Evolutionary conservation across 2,888 invertebrate species (phyloP).

Genomic region (Seladonia tumulorum): DNA sequence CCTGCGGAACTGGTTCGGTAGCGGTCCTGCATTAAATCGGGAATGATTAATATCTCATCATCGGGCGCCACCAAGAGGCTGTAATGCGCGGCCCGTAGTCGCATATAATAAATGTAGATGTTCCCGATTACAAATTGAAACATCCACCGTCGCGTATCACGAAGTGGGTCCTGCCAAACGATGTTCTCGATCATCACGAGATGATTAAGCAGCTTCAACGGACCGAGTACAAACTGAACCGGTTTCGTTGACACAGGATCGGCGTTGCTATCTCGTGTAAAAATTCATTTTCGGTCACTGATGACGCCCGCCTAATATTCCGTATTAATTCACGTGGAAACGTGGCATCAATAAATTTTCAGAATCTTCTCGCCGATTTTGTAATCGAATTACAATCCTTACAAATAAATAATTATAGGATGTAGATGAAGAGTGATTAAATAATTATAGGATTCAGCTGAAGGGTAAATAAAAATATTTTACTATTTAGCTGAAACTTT

Average conservation of each 20-base stretch:
- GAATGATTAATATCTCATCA: slow-evolving; percentile 51
- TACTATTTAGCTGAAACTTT: background rate
- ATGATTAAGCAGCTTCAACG: slow-evolving; percentile 57
- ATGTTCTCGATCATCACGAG: slow-evolving; percentile 30
- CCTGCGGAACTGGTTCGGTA: slow-evolving; percentile 42
- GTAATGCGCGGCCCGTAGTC: slow-evolving; percentile 53
- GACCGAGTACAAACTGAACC: slow-evolving; percentile 55
- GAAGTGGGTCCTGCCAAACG: slow-evolving; percentile 55
- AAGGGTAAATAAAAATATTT: background rate
- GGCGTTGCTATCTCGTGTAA: background rate
- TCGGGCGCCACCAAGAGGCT: slow-evolving; percentile 25
- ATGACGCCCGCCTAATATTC: background rate
- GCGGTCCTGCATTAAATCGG: slow-evolving; percentile 48
- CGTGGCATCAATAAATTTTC: background rate
- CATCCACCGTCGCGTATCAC: slow-evolving; percentile 53
- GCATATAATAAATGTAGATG: slow-evolving; percentile 66
- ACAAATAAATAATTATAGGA: too few species aligned
- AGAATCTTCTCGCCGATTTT: too few species aligned
- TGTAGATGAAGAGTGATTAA: too few species aligned
- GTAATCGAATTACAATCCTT: too few species aligned
- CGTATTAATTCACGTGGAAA: background rate
- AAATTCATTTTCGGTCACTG: slow-evolving; percentile 4
- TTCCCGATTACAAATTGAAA: slow-evolving; percentile 72
- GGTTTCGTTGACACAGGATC: slow-evolving; percentile 44
- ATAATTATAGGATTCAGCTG: too few species aligned